Percentiles rank a stretch among this genome's conserved stretches.
Conservation (phyloP, 2,797 vertebrate species). For the Sparus aurata region DNA sequence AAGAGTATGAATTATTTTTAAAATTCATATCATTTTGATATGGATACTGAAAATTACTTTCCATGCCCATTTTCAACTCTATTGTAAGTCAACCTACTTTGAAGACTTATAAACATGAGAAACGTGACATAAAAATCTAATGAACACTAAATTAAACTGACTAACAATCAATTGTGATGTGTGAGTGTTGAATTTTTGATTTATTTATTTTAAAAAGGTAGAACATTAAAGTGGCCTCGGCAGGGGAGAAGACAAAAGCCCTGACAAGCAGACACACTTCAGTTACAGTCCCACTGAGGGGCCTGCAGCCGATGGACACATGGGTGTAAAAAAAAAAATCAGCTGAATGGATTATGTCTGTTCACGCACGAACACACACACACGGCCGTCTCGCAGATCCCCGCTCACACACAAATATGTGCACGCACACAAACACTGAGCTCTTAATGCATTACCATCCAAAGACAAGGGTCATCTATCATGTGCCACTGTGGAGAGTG, state of each 20-base stretch:
- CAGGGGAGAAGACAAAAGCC: neutral
- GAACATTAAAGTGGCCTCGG: neutral
- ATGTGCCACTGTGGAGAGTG: conserved; percentile 75
- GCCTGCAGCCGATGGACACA: conserved; percentile 18
- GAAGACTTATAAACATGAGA: too few species aligned
- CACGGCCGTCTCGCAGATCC: neutral
- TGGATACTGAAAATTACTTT: too few species aligned
- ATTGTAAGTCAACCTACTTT: too few species aligned
- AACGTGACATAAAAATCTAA: neutral
- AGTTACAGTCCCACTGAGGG: conserved; percentile 4
- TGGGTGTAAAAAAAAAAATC: neutral
- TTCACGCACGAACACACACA: neutral
- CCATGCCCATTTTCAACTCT: too few species aligned
- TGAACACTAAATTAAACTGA: too few species aligned
- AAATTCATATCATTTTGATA: too few species aligned
- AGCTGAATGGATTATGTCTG: neutral
- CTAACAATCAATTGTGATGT: too few species aligned
- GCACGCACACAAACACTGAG: conserved; percentile 48
- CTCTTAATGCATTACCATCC: conserved; percentile 87
- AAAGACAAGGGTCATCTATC: conserved; percentile 88
- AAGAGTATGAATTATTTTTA: too few species aligned
- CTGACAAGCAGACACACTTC: neutral
- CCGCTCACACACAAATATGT: neutral
- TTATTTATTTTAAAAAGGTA: too few species aligned
- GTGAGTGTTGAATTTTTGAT: too few species aligned